phyloP scores from a whole-genome alignment of 35 echinoderm and acorn worm genomes.

The Lytechinus variegatus region DNA sequence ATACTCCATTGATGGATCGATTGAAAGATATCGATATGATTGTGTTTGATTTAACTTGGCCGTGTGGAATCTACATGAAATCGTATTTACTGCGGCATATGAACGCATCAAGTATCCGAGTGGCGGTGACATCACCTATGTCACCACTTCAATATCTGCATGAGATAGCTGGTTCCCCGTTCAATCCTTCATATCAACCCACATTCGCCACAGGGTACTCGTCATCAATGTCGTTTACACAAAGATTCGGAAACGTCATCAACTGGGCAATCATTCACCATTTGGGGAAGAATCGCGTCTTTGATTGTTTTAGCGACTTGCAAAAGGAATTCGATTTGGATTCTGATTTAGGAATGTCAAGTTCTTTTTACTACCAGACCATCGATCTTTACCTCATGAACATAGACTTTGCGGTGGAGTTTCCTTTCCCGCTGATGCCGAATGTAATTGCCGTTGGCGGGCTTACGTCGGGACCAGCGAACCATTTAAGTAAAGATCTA shows the following conservation, averaged over 20 bases:
- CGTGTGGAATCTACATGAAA: constrained; percentile 18
- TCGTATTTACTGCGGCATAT: neutral
- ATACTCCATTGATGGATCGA: neutral
- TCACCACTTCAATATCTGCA: neutral
- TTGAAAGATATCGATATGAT: neutral
- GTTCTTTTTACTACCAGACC: neutral
- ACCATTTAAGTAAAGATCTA: constrained; percentile 57
- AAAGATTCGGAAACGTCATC: constrained; percentile 8
- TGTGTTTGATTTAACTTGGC: constrained; percentile 33
- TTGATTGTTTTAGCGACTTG: neutral
- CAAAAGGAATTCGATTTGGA: neutral
- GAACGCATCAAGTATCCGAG: neutral
- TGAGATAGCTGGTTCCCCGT: constrained; percentile 28
- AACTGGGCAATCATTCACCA: neutral
- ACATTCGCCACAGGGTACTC: no score
- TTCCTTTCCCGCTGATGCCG: constrained; percentile 69
- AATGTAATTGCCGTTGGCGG: constrained; percentile 74
- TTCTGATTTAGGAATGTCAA: neutral
- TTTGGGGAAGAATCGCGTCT: neutral
- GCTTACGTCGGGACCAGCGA: constrained; percentile 46
- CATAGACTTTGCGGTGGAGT: constrained; percentile 67
- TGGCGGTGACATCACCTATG: neutral
- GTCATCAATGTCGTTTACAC: constrained; percentile 13
- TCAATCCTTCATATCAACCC: constrained; percentile 30
- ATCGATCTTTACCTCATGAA: constrained; percentile 49